Evolutionary conservation across 1,140 invertebrate genomes (phyloP), one percentile per base, ranked within the genome.

Genomic region (Brachionus rubens): DNA sequence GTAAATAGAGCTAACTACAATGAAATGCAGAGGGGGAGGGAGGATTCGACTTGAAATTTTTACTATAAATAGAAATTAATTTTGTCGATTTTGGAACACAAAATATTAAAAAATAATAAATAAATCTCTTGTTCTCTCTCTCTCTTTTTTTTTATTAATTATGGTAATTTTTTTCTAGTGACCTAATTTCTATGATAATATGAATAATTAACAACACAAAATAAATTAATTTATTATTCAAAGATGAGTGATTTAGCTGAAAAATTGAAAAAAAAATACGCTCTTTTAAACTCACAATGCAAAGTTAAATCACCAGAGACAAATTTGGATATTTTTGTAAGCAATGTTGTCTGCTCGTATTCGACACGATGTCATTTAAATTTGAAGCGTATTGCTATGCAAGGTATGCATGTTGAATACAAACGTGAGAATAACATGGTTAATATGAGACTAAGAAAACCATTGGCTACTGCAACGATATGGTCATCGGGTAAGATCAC

Each of bases 301-400:
- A 33, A 59, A n/a, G 54, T 59, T 59, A 59, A 59, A 59, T 59
- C 54, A 41, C 54, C 26, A 3, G 54, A 59, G 16, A 2, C 30
- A 6, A 33, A 33, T 33, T 33, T 65, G 10, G 59, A 65, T 41
- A 26, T 98, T 81, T 90, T 92, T 81, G 96, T 99, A 83, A 97
- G 93, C 86, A 99, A 99, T 89, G 95, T 99, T 79, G 94, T 99
- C 77, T 96, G 94, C 85, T 96, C 91, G 85, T 99, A 98, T 87
- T 94, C 90, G 87, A 92, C 98, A 68, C 89, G 93, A 81, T 98
- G 96, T 86, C 95, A 99, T 87, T 87, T 99, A 78, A 96, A 99
- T 88, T 87, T 99, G 79, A 89, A 92, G 82, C 90, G 92, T 82
- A 95, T 99, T 79, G 96, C 96, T 50, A 87, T 93, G 79, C 90